These are phyloP conservation scores for Caenorhabditis sinica DNA, from an alignment of 2,888 invertebrate species.

Conservation along the genomic window DNA sequence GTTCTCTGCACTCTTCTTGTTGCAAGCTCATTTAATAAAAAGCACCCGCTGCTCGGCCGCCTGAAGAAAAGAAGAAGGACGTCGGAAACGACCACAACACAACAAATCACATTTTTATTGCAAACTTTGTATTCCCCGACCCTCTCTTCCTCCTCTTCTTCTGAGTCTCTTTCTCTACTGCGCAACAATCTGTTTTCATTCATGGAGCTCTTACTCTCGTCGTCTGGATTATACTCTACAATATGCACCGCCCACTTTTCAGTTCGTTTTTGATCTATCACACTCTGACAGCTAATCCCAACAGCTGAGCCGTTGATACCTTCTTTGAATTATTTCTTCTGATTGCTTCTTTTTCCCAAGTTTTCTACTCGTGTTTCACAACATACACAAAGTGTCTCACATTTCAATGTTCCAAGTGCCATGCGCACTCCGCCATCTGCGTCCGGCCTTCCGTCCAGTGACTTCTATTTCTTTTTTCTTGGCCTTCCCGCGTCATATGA, in stretches of 20 bases:
- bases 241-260: neutral
- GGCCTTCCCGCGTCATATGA: conserved; percentile 56
- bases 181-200: conserved; percentile 12
- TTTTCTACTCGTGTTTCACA: conserved; percentile 33
- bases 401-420: conserved; percentile 41
- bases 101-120: conserved; percentile 47
- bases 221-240: neutral
- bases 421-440: conserved; percentile 41
- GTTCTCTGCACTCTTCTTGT: conserved; percentile 21
- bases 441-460: conserved; percentile 31
- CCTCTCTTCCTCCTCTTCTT: conserved; percentile 15
- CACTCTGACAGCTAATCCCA: neutral
- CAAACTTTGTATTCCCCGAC: conserved; percentile 26
- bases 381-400: conserved; percentile 18
- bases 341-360: conserved; percentile 6
- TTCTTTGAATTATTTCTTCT: conserved; percentile 9
- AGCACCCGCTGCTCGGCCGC: conserved; percentile 37
- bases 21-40: conserved; percentile 38
- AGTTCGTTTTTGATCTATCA: conserved; percentile 4
- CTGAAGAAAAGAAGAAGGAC: conserved; percentile 37
- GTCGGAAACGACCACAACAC: conserved; percentile 28
- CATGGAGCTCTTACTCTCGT: conserved; percentile 16
- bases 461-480: conserved; percentile 35
- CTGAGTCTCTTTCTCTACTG: neutral
- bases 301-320: conserved; percentile 12